Percentiles rank a stretch among this genome's conserved stretches.
Evolutionary conservation across 2,797 vertebrate species (phyloP).

Genomic region (Varecia variegata): DNA sequence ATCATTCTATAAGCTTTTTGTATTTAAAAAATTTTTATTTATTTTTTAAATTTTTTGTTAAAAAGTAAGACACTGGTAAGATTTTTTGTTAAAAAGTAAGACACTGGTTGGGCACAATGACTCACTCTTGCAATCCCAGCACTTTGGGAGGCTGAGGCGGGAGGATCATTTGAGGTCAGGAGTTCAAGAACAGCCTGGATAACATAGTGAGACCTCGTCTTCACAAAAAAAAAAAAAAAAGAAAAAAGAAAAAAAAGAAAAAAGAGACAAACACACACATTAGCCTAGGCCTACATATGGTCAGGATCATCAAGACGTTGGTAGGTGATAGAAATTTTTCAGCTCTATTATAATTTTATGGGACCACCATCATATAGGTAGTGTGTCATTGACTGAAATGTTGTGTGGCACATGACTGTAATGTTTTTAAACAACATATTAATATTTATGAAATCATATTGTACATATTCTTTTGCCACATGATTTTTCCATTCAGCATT

Average conservation of each 20-base stretch:
- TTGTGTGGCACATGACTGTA: background rate
- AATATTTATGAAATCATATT: background rate
- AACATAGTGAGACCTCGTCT: no score
- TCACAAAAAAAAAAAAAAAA: background rate
- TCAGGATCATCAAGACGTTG: background rate
- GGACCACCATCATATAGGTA: background rate
- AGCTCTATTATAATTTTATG: background rate
- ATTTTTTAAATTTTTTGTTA: background rate
- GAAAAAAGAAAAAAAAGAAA: background rate
- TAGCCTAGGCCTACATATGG: background rate
- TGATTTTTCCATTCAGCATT: constrained; percentile 18
- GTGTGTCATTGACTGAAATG: background rate
- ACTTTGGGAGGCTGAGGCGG: background rate
- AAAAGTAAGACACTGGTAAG: background rate
- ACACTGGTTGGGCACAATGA: background rate
- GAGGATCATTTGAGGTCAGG: background rate
- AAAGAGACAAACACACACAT: background rate
- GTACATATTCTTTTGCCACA: background rate
- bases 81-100: background rate
- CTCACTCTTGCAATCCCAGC: background rate
- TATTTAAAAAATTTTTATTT: background rate
- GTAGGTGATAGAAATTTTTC: background rate
- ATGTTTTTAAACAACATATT: background rate
- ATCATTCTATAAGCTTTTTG: background rate
- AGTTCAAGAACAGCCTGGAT: background rate